Base-by-base conservation (phyloP, 2,888 invertebrate genomes). In the Barypeithes pellucidus region DNA sequence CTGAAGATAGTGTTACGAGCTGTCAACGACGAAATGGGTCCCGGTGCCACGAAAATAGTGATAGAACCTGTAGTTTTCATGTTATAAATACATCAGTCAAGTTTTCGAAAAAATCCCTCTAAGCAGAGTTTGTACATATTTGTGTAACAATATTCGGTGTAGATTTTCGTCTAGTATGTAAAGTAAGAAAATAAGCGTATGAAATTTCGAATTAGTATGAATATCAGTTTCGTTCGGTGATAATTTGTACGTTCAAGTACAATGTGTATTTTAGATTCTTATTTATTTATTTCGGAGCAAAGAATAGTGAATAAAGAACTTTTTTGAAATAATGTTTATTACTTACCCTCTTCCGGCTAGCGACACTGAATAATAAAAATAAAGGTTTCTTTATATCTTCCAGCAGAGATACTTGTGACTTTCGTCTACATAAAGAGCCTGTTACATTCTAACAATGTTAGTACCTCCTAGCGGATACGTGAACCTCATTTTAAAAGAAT, bases 251-350 rank as follows among this genome's bases (percentile, higher is more conserved):
- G 45, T 41, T 24, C 1, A 33, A 8, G 61, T 43, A 43, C 60
- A 41, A 39, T 41, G 24, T 22, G 45, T 61, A n/a, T n/a, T 45
- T 14, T 61, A 45, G 45, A 45, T 61, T 61, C 29, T 16, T 29
- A 29, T 61, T 61, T 61, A 61, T 61, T 61, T 61, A 61, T 61
- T 61, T 61, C 22, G 1, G 45, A 45, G 12, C 45, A 61, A 61
- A 61, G 33, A 33, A 60, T 61, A 61, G 61, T 61, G 9, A 45
- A 61, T 61, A 61, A 43, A 60, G 20, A 41, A 41, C 14, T 43
- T 61, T 54, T 54, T 61, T 61, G n/a, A 14, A 43, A 18, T 2
- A 22, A 8, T 14, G 2, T 20, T 61, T 24, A n/a, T 60, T n/a
- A n/a, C n/a, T n/a, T n/a, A n/a, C n/a, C n/a, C n/a, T n/a, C n/a